Evolutionary conservation across 1,140 invertebrate genomes (phyloP), one percentile per base, ranked within the genome.

Genomic region (Drosophila ogumai): DNA sequence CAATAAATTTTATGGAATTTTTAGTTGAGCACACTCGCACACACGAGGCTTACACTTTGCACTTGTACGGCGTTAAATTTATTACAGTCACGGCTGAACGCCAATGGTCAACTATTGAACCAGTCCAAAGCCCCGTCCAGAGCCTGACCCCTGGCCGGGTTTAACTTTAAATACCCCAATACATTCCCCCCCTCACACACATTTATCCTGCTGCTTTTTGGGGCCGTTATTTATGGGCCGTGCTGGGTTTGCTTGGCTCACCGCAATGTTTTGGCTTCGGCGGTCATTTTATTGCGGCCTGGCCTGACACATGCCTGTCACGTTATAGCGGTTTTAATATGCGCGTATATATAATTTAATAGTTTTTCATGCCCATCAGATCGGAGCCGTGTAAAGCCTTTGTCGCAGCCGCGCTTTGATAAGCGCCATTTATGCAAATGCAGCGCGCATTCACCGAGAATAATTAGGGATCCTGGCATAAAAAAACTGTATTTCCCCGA

Each of bases 231-330:
- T 84, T 84, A 84, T 82, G 81, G 32, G 61, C 34, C 38, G 31
- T 19, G 36, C 47, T 44, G 65, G 65, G 44, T 67, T 67, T 50
- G 55, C 44, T 46, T 32, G 80, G 73, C 72, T 86, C 72, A 84
- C 82, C 80, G 72, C 82, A 87, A 80, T 87, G 76, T 80, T 87
- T 82, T 84, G 84, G 82, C 75, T 75, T 75, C 68, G 69, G 74
- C 69, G 79, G 84, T 78, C 80, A 87, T 84, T 87, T 87, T 88
- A 82, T 88, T 87, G 84, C 64, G 84, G 84, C 76, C 76, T 66
- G 73, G 36, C 31, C 71, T 88, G 82, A 82, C 84, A 87, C 72
- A 54, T 71, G 84, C 67, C 80, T 84, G 84, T 87, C 84, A 87
- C 64, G 67, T 71, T 54, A 76, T 58, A 60, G 52, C 44, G 74